Conservation (phyloP, 2,797 vertebrate genomes). For the Chelon labrosus region DNA sequence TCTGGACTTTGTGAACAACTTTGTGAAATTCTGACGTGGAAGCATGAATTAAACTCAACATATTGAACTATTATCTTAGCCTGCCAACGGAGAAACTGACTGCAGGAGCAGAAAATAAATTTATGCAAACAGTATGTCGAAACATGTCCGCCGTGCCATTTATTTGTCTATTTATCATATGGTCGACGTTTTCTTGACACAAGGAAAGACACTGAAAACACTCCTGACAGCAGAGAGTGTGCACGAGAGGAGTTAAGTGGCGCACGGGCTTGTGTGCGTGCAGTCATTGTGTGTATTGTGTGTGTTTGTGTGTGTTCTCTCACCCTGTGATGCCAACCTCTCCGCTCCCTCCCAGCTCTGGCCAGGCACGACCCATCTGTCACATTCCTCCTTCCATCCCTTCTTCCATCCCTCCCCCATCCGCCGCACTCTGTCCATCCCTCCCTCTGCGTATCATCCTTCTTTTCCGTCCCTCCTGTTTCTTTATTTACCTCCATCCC, state of each 20-base stretch:
- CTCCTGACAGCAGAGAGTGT: slow-evolving; percentile 67
- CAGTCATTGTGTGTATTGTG: slow-evolving; percentile 55
- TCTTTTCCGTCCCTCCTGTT: slow-evolving; percentile 64
- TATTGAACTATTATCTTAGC: slow-evolving; percentile 36
- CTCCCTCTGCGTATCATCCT: slow-evolving; percentile 71
- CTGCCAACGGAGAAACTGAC: slow-evolving; percentile 42
- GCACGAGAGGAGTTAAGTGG: slow-evolving; percentile 62
- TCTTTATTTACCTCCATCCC: slow-evolving; percentile 66
- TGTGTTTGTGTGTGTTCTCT: slow-evolving; percentile 75
- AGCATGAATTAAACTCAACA: slow-evolving; percentile 23
- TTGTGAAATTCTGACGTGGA: slow-evolving; percentile 17
- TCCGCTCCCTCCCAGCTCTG: slow-evolving; percentile 84
- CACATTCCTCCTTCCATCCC: slow-evolving; percentile 80
- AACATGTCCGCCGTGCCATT: slow-evolving; percentile 51
- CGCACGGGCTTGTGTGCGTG: slow-evolving; percentile 44
- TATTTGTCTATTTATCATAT: slow-evolving; percentile 74
- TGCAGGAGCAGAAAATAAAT: slow-evolving; percentile 51
- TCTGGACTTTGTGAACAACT: slow-evolving; percentile 11
- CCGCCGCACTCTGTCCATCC: slow-evolving; percentile 64
- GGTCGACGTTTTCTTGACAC: slow-evolving; percentile 72
- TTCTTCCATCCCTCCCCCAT: slow-evolving; percentile 73
- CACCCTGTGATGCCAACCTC: slow-evolving; percentile 86
- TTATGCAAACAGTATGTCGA: slow-evolving; percentile 70
- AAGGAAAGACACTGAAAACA: slow-evolving; percentile 63
- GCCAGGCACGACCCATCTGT: slow-evolving; percentile 84